Evolutionary conservation across 35 echinoderm and acorn worm genomes (phyloP), one percentile per base, ranked within the genome.

Genomic region (Patiria miniata): DNA sequence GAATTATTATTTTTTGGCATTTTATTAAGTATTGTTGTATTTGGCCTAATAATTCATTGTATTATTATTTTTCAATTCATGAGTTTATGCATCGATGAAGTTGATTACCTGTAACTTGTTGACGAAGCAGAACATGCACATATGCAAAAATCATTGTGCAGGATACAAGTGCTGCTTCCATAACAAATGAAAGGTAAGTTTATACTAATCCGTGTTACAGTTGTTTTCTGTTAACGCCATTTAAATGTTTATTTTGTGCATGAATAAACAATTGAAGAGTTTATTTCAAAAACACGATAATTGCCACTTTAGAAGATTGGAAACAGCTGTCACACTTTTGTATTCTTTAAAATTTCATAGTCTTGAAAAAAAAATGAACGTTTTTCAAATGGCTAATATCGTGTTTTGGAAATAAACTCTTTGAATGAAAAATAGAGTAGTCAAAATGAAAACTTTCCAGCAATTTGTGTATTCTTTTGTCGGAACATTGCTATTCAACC

Each of bases 61-160:
- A 57, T 57, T 17, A n/a, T 57, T 57, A 57, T 57, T n/a, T n/a
- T 57, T 57, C 53, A 57, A 57, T 57, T 57, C 53, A 57, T 57
- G 14, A 1, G 0, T 57, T 57, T 57, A n/a, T n/a, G n/a, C n/a
- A n/a, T n/a, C n/a, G n/a, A n/a, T n/a, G n/a, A n/a, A n/a, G n/a
- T n/a, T n/a, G n/a, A n/a, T 57, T 57, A 57, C 14, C 53, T 14
- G n/a, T 57, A 57, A 57, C 53, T n/a, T 57, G 53, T 57, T 57
- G 53, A 57, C 53, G 53, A 57, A 57, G 14, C 53, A 57, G 53
- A 57, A n/a, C n/a, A n/a, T n/a, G n/a, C n/a, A n/a, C n/a, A n/a
- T n/a, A n/a, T n/a, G n/a, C n/a, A n/a, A n/a, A n/a, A 0, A 57
- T 57, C 53, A 57, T 57, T 57, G 3, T 57, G 53, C 53, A 3